A percentile compares a stretch with the other conserved stretches of the same genome.
phyloP scores from a whole-genome alignment of 2,113 vertebrate genomes.

The Mystacornis crossleyi region DNA sequence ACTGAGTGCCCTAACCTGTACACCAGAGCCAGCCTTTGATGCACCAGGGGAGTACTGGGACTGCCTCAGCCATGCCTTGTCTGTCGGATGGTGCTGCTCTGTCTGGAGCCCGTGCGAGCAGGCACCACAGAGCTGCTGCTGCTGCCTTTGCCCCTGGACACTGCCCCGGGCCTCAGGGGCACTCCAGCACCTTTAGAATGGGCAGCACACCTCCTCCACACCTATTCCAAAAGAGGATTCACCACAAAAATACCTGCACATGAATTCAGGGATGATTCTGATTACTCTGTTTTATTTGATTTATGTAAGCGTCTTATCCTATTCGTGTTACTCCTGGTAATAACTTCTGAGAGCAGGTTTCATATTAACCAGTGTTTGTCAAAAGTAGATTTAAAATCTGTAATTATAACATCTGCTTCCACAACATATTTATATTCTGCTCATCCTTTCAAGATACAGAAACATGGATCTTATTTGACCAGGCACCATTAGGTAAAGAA shows the following conservation, averaged over 20 bases:
- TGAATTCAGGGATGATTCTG: background rate
- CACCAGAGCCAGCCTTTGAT: background rate
- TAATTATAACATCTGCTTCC: conserved; percentile 39
- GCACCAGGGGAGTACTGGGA: background rate
- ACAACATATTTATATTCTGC: conserved; percentile 1
- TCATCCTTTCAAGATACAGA: background rate
- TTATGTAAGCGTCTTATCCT: background rate
- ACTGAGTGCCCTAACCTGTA: background rate
- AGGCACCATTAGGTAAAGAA: background rate
- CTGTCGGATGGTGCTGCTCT: background rate
- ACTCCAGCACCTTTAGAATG: background rate
- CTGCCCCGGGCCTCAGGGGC: background rate
- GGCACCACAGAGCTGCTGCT: accelerated
- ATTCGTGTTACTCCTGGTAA: background rate
- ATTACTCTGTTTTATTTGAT: background rate
- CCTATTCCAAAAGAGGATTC: background rate
- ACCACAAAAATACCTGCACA: background rate
- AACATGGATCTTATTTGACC: background rate
- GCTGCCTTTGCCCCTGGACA: accelerated
- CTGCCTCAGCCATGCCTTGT: background rate
- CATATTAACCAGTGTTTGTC: background rate
- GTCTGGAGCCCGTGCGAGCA: background rate
- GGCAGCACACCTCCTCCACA: background rate
- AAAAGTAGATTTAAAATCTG: conserved; percentile 43
- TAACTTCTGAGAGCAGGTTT: background rate